Percentiles rank a stretch among this genome's conserved stretches.
Conservation (phyloP, 2,113 vertebrate species). For the Pseudois nayaur region DNA sequence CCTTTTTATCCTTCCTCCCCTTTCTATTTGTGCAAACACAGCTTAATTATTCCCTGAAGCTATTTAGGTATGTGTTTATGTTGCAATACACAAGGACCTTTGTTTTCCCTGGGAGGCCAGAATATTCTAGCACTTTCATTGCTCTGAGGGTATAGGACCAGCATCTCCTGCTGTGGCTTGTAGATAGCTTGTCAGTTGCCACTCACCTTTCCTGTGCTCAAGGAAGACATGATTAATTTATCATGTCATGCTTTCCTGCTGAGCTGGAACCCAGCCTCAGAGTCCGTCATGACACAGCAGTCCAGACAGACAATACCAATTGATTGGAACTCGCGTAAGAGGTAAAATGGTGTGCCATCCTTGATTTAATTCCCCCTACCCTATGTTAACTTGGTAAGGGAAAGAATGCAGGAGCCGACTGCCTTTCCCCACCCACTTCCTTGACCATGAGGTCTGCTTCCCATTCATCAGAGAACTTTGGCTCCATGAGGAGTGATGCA, state of each 20-base stretch:
- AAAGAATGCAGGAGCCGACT: neutral
- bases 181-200: neutral
- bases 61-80: neutral
- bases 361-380: neutral
- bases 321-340: neutral
- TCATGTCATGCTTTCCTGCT: neutral
- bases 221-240: neutral
- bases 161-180: neutral
- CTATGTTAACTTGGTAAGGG: neutral
- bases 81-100: neutral
- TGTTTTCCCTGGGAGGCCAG: neutral
- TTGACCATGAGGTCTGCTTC: neutral
- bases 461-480: neutral
- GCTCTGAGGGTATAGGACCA: neutral
- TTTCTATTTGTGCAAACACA: neutral
- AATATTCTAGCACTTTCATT: neutral
- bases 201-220: neutral
- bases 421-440: neutral
- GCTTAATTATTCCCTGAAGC: neutral
- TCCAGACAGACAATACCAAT: neutral
- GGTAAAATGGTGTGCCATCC: conserved; percentile 13
- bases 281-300: conserved; percentile 4
- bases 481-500: neutral
- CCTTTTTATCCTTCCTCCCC: neutral
- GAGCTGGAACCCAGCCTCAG: neutral